Percentiles rank a stretch among this genome's conserved stretches.
Evolutionary conservation across 1,140 invertebrate species (phyloP).

Genomic region (Drosophila guanche): DNA sequence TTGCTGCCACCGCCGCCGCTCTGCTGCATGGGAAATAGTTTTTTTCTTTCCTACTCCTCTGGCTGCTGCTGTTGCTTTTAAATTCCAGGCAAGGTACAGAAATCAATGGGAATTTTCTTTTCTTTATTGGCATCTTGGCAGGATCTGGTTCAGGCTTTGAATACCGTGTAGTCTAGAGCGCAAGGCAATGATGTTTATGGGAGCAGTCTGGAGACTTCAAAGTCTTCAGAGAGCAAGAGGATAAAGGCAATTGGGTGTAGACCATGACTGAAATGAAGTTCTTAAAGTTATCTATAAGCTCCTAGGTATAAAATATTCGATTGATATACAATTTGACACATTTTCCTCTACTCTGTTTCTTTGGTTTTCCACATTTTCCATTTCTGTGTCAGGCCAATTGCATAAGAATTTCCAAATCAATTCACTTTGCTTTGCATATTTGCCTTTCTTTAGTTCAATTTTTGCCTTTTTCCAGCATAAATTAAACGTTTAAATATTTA

Average conservation of each 20-base stretch:
- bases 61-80: constrained; percentile 33
- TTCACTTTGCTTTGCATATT: constrained; percentile 42
- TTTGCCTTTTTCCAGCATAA: constrained; percentile 14
- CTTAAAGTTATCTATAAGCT: too few relatives aligned
- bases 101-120: constrained; percentile 39
- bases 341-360: constrained; percentile 1
- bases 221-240: too few relatives aligned
- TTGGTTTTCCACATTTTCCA: neutral
- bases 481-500: constrained; percentile 25
- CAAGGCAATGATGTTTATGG: too few relatives aligned
- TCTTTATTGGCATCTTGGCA: constrained; percentile 44
- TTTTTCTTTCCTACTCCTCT: constrained; percentile 6
- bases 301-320: too few relatives aligned
- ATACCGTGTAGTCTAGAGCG: too few relatives aligned
- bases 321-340: too few relatives aligned
- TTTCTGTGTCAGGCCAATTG: constrained; percentile 17
- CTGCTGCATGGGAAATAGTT: constrained; percentile 72
- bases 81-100: constrained; percentile 36
- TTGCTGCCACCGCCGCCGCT: constrained; percentile 2
- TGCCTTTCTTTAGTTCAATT: constrained; percentile 11
- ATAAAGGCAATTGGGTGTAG: too few relatives aligned
- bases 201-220: too few relatives aligned
- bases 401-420: constrained; percentile 31
- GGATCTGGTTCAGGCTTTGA: constrained; percentile 24
- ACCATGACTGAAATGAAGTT: too few relatives aligned